Base-by-base conservation (phyloP, 2,888 invertebrate species). In the Campoplex capitator region DNA sequence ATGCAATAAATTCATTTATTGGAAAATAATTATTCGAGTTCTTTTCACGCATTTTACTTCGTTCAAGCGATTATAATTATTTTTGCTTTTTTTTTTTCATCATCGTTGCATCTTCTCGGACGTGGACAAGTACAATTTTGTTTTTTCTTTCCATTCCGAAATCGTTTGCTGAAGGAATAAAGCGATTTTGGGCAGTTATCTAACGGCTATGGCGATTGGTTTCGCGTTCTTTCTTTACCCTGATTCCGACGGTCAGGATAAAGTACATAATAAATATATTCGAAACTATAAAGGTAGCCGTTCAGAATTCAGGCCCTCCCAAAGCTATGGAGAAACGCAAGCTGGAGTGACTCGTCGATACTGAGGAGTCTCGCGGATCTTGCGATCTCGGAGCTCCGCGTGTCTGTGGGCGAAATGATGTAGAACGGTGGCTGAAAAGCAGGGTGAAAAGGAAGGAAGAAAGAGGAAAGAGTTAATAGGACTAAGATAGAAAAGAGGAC, bases 261-360 rank as follows among this genome's bases (percentile, higher is more conserved):
- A 23, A n/a, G 51, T 77, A 51, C 48, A 77, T 67, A 35, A 67
- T 67, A 42, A 16, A 35, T 48, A 32, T 42, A 32, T 42, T 78
- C 32, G 62, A 32, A 32, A 32, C 6, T 62, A 45, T 28, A 68
- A 42, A 68, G 68, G 68, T 68, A 68, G 56, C 54, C 9, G 80
- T 73, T 38, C 45, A 45, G 45, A 45, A 45, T 45, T 11, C 13
- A 13, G 45, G 11, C 3, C 11, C 1, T 13, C 45, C 45, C 2
- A 45, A 45, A 45, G 45, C 45, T 45, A 13, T 45, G 2, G 68
- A 87, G 51, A 88, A 83, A 76, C 51, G 88, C 86, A 88, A 88
- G 88, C 70, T 78, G 71, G 76, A 88, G 79, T 89, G 89, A 89
- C 89, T 88, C 77, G 88, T 68, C 84, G 81, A 77, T 88, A 81